These are phyloP conservation scores for Madoqua kirkii DNA, from an alignment of 2,113 vertebrate genomes.

Conservation along the genomic window DNA sequence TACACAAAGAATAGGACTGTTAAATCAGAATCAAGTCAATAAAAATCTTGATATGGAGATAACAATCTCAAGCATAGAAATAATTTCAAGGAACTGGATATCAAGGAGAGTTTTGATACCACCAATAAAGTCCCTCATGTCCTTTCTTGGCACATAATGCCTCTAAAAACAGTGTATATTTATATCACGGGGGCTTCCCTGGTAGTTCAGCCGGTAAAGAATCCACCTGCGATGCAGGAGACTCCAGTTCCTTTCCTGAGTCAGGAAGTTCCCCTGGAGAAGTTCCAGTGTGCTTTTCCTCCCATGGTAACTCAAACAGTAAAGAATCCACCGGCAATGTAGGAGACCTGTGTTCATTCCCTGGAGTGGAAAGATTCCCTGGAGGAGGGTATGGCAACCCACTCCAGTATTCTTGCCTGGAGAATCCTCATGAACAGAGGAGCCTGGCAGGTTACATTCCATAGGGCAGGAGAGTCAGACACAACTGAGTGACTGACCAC, in stretches of 20 bases:
- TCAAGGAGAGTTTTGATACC: not conserved
- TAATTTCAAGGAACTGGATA: not conserved
- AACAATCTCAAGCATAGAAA: not conserved
- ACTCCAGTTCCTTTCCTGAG: not conserved
- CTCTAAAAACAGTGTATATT: not conserved
- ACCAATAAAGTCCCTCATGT: not conserved
- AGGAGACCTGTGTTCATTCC: not conserved
- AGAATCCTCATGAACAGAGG: not conserved
- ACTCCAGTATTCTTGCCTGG: not conserved
- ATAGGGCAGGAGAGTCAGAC: not conserved
- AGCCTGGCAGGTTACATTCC: rapidly evolving
- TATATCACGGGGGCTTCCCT: not conserved
- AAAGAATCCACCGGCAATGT: not conserved
- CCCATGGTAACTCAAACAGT: not conserved
- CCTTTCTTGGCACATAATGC: not conserved
- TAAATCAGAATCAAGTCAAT: not conserved
- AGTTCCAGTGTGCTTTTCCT: not conserved
- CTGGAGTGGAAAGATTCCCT: not conserved
- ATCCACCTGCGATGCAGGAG: not conserved
- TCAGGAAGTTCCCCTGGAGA: not conserved
- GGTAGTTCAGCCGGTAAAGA: not conserved
- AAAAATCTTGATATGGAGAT: not conserved
- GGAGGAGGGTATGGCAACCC: not conserved
- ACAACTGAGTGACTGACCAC: not conserved
- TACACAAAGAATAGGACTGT: not conserved